Base-by-base conservation (phyloP, 2,113 vertebrate genomes). In the Columba livia region DNA sequence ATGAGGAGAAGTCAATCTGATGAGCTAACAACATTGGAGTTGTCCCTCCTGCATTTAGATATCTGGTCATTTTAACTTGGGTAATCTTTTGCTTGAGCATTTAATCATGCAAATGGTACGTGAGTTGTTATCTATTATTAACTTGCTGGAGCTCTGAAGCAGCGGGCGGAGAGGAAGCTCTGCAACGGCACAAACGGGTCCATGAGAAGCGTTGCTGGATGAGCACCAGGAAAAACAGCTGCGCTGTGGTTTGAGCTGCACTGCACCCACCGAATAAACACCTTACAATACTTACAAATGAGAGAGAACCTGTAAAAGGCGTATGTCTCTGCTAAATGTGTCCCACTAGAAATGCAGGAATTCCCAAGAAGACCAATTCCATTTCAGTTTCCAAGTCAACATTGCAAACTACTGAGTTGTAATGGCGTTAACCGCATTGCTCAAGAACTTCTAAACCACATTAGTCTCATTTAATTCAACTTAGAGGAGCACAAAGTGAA, bases 401-500 rank as follows among this genome's bases (percentile, higher is more conserved):
- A 79, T 26, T 48, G 94, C 87, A 56, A 66, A 79, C 70, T 44
- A 11, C 75, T 13, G 64, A 58, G 50, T 7, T 21, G 77, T 71
- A 42, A 56, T 42, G 83, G 60, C 2, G 9, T 80, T 94, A 96
- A 94, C 62, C 80, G 81, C 26, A 4, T 34, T 54, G 60, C 91
- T 85, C 25, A 28, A 73, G 90, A 92, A 51, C 79, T 80, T 85
- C 36, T 28, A 44, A 64, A 61, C 60, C 88, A 32, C 93, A 42
- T 64, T 64, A 77, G 91, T 56, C 78, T 89, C 85, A 9, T 93
- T 94, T 91, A 85, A 93, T 79, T 87, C 89, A 61, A 34, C 92
- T 78, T 79, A 57, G 58, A 88, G 84, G 84, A 91, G 53, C 58
- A 64, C 81, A 65, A 32, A 58, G 94, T 70, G 94, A 65, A 25